Evolutionary conservation across 2,888 invertebrate genomes (phyloP).

Genomic region (Hymenopus coronatus): DNA sequence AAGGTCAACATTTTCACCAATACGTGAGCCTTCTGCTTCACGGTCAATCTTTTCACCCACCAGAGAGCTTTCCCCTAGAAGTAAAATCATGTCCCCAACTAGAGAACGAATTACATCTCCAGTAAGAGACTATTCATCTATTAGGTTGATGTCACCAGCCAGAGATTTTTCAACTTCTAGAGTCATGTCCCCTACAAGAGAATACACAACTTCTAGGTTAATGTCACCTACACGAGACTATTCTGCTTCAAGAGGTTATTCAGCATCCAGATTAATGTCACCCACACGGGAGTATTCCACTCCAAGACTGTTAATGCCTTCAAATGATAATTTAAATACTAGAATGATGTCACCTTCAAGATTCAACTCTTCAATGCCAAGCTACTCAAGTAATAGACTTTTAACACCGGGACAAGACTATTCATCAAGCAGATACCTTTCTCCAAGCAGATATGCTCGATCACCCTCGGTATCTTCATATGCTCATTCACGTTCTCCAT

Average conservation of each 20-base stretch:
- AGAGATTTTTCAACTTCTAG: background rate
- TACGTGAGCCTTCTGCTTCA: background rate
- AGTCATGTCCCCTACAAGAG: background rate
- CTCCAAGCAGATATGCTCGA: background rate
- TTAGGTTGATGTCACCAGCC: background rate
- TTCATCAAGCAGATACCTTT: background rate
- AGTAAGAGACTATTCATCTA: background rate
- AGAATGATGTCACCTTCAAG: background rate
- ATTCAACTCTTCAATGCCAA: background rate
- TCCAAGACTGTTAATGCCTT: background rate
- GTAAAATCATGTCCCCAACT: background rate
- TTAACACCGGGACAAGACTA: background rate
- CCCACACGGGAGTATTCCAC: background rate
- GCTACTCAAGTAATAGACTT: background rate
- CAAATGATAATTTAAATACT: background rate
- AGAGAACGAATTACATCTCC: constrained; percentile 7
- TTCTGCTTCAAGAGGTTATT: background rate
- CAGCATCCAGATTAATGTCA: background rate
- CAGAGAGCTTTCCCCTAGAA: background rate
- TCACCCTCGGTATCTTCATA: background rate
- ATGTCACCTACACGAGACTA: background rate
- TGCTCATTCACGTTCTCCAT: background rate
- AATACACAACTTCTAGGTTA: background rate
- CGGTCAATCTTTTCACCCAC: background rate
- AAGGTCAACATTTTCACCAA: background rate